Base-by-base conservation (phyloP, 2,113 vertebrate species). In the Spermophilus dauricus region DNA sequence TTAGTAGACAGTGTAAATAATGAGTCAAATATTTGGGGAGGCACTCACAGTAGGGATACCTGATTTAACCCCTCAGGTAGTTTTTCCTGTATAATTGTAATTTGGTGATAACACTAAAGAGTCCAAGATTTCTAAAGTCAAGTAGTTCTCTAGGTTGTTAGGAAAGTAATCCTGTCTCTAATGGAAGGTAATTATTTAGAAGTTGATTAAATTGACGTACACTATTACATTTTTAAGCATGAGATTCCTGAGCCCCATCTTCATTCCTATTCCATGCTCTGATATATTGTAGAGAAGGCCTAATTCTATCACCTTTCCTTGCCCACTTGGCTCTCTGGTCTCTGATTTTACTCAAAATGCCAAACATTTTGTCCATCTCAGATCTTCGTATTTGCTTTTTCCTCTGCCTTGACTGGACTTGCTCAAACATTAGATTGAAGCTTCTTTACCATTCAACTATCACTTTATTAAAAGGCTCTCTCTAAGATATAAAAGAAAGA, bases 281-380 rank as follows among this genome's bases (percentile, higher is more conserved):
- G 5, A 14, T 0, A 1, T 39, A 34, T 34, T 37, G 20, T 9
- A 51, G 13, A 12, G 2, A 32, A 83, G 6, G 30, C 22, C 28
- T 18, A 61, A 45, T 42, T 5, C 14, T 56, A 69, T 30, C 51
- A 18, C 22, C 0, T 69, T 53, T 5, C 18, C 7, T 69, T 88
- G 9, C 10, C 20, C 42, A 16, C 22, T 51, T 51, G 5, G 1
- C 6, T 75, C 45, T 1, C n/a, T 77, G 48, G 3, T 3, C 0
- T 42, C 42, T 70, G 17, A 22, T 53, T 32, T 87, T 84, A 42
- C 32, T 67, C 13, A 45, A 83, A 18, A 72, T 18, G 14, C 2
- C 13, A 51, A 78, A n/a, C 3, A 53, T 72, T 18, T 77, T 81
- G 7, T 5, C 6, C 70, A 39, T 26, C 26, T 26, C 16, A 67